A percentile compares a stretch with the other conserved stretches of the same genome.
phyloP scores from a whole-genome alignment of 2,797 vertebrate species.

The Anguilla pacifica region DNA sequence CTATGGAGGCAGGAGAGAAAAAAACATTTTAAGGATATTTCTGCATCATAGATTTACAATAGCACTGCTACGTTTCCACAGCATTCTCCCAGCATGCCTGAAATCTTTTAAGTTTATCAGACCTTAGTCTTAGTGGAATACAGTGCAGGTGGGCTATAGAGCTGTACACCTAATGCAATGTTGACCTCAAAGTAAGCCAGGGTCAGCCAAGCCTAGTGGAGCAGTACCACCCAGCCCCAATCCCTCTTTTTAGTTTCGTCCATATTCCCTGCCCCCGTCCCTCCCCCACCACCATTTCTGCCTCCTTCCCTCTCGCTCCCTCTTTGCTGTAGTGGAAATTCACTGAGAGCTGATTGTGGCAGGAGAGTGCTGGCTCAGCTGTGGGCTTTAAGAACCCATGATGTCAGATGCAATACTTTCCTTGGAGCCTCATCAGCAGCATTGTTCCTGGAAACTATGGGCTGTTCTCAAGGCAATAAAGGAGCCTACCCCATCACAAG shows the following conservation, averaged over 20 bases:
- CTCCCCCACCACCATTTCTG: conserved; percentile 31
- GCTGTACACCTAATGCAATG: background rate
- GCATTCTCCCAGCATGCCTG: background rate
- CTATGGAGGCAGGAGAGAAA: background rate
- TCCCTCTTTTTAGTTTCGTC: background rate
- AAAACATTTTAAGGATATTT: background rate
- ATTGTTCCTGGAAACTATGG: conserved; percentile 84
- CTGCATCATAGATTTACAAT: background rate
- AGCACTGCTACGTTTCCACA: background rate
- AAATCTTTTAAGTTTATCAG: background rate
- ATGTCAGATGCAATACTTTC: conserved; percentile 84
- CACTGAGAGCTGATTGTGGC: conserved; percentile 81
- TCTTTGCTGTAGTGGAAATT: conserved; percentile 77
- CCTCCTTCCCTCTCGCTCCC: conserved; percentile 53
- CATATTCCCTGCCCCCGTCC: background rate
- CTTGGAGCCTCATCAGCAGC: conserved; percentile 84
- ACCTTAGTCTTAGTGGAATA: background rate
- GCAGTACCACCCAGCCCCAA: background rate
- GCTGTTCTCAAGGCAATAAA: conserved; percentile 73
- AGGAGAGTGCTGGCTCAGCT: conserved; percentile 80
- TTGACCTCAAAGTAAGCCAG: background rate
- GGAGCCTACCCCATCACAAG: conserved; percentile 56
- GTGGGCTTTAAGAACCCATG: conserved; percentile 80
- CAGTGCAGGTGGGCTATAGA: background rate
- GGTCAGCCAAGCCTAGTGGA: background rate